Evolutionary conservation across 2,888 invertebrate species (phyloP), one percentile per base, ranked within the genome.

Genomic region (Dolomedes plantarius): DNA sequence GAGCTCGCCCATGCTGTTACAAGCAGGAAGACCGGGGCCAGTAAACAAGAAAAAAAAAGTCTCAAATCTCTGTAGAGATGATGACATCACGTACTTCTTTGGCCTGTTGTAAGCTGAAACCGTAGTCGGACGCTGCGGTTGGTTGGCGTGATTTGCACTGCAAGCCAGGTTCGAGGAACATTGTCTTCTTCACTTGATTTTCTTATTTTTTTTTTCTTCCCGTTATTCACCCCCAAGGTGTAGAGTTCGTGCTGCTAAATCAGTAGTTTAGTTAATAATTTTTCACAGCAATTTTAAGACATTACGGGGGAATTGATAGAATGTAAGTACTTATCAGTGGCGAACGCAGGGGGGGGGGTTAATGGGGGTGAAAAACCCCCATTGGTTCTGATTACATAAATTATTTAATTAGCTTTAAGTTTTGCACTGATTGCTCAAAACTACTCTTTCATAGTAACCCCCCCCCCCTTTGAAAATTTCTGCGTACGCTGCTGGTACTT

Each of bases 21-120:
- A 56, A 56, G 56, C 56, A 56, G 56, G 56, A 56, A 56, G 56
- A 56, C 56, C 23, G 56, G 56, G 56, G 3, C 56, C 23, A 19
- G 23, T 23, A 56, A 56, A 23, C 19, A 56, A 16, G 9, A 65
- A 72, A 29, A 79, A 50, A 74, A 36, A 32, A 11, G 19, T 39
- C 29, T 32, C 13, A 80, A 80, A 80, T 80, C 79, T 65, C 31
- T 27, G 29, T 65, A 7, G 23, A 46, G 50, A 39, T 46, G 73
- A 80, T 80, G 80, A 80, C 80, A 80, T 80, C 80, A 80, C 80
- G 73, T 16, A 28, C 56, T 23, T 50, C 19, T 41, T 75, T 39
- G 64, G 28, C 64, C 56, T 11, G 32, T 23, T 9, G 75, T 62
- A 78, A 78, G 56, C 62, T 56, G 78, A 78, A 71, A 80, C 23